Base-by-base conservation (phyloP, 2,797 vertebrate species). In the Hypotaenidia philippensis region DNA sequence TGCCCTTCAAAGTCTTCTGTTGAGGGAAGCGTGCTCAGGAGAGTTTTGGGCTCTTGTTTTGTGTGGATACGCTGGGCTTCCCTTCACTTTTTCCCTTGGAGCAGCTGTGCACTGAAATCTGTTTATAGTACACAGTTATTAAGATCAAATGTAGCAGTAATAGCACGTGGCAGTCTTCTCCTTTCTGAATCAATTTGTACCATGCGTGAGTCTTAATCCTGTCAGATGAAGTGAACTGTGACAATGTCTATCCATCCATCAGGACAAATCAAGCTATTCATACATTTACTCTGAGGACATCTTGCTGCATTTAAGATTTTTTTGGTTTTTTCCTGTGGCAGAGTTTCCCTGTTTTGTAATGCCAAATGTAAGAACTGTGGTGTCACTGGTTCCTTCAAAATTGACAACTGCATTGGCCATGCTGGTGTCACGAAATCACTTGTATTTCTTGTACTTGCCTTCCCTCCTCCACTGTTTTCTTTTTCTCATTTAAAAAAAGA, bases 151-250 rank as follows among this genome's bases (percentile, higher is more conserved):
- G 38, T 56, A 91, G 88, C 72, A 60, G 83, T 93, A 93, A 96
- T 38, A 91, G 59, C 81, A 68, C 18, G 10, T 95, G 94, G 78
- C 95, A 87, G 64, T 71, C 83, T 95, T 95, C 66, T 94, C 66
- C 90, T 96, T 96, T 80, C 71, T 64, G 91, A 95, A 78, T 87
- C 90, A 93, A 44, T 96, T 94, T 83, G 68, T 94, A 78, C 87
- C 72, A 55, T 66, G 76, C 60, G 56, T 65, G 82, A 91, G 56
- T 76, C 82, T 90, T 83, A 85, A 71, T 81, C 70, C 68, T 94
- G 90, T 93, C 94, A 93, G 91, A 95, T 93, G 81, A 89, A 96
- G 94, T 93, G 92, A 97, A 94, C 90, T 88, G 80, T 94, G 80
- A 76, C 92, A 87, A 75, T n/a, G 63, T 85, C 88, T 92, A 90